Evolutionary conservation across 2,113 vertebrate genomes (phyloP).

Genomic region (Sylvietta virens): DNA sequence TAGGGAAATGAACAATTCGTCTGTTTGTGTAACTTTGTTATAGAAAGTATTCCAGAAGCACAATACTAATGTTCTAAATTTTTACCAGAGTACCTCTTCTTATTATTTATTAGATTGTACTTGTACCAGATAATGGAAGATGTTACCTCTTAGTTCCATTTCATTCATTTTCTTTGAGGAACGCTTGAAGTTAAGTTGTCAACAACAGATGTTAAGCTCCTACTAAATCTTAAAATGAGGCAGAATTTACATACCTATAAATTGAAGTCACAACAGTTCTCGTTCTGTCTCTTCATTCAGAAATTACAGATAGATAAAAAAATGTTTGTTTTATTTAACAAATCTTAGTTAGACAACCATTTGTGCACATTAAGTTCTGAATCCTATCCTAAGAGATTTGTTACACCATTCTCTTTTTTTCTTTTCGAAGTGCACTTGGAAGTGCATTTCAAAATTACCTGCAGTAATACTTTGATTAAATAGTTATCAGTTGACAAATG

Average conservation of each 20-base stretch:
- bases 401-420: background rate
- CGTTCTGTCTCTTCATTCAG: background rate
- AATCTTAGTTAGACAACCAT: background rate
- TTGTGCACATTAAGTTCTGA: background rate
- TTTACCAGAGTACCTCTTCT: background rate
- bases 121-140: background rate
- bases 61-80: background rate
- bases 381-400: background rate
- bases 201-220: background rate
- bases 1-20: background rate
- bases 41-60: background rate
- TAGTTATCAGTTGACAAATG: background rate
- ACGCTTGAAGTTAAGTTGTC: background rate
- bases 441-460: background rate
- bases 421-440: background rate
- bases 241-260: background rate
- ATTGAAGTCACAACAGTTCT: background rate
- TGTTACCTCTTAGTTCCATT: background rate
- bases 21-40: background rate
- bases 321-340: background rate
- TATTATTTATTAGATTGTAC: background rate
- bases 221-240: background rate
- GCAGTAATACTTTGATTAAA: background rate
- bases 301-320: background rate
- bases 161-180: background rate